Base-by-base conservation (phyloP, 1,140 invertebrate species). In the Grapholita molesta region DNA sequence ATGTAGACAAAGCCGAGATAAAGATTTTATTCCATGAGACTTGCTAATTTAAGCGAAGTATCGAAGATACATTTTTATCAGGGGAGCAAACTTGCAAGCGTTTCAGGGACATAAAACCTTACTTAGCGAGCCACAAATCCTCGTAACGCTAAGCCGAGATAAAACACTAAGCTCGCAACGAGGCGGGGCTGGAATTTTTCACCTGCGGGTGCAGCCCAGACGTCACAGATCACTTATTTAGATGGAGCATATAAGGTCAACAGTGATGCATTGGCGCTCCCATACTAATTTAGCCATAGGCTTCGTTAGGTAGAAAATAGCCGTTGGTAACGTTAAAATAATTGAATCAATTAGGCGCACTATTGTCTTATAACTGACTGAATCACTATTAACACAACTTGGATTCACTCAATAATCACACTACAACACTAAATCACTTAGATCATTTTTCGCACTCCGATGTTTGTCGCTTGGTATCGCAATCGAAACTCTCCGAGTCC, bases 111-210 rank as follows among this genome's bases (percentile, higher is more conserved):
- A 90, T 90, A 91, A 91, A 90, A 89, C 85, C 78, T 91, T 91
- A 89, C 88, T 90, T 90, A 91, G 88, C 79, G 85, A 87, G 86
- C 86, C 86, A 91, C 89, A 91, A 91, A 91, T 91, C 85, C 88
- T 91, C 86, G 86, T 91, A 91, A 91, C 81, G 86, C 82, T 89
- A 88, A 90, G 88, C 88, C 84, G 85, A 91, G 88, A 91, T 91
- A 91, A 90, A 90, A 90, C 86, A 88, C 80, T 88, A 86, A 86
- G 86, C 89, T 83, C 78, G 79, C 78, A 83, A 78, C 78, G 83
- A 82, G 80, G 77, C 82, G 79, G 67, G 55, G 70, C 80, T 84
- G 79, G 84, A 90, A 89, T 90, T 91, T 90, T 91, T 91, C 89
- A 91, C 88, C 86, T 88, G 89, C 77, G 81, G 55, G 55, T 61